Evolutionary conservation across 1,140 invertebrate species (phyloP).

Genomic region (Drosophila quadrilineata): DNA sequence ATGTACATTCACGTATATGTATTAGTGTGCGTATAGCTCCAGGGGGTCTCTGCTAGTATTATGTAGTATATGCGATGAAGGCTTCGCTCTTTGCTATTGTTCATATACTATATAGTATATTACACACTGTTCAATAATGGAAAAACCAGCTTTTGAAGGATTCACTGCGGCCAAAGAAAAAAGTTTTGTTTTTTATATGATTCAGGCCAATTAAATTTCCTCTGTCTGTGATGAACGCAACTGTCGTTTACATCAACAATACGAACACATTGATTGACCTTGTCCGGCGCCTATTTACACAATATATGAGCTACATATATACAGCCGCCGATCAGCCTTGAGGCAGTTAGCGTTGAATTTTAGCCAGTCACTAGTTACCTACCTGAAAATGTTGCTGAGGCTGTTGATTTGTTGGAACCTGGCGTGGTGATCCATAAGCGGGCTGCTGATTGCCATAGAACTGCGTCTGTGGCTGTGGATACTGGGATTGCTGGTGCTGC

Average conservation of each 20-base stretch:
- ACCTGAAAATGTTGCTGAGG: slow-evolving; percentile 78
- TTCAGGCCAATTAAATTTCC: slow-evolving; percentile 25
- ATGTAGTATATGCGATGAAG: slow-evolving; percentile 13
- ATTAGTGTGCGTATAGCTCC: not conserved
- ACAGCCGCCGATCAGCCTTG: slow-evolving; percentile 32
- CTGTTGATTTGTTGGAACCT: slow-evolving; percentile 56
- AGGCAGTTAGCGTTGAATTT: slow-evolving; percentile 19
- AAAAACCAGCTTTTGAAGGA: slow-evolving; percentile 28
- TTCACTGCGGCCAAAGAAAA: slow-evolving; percentile 2
- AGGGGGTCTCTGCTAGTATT: too few species aligned
- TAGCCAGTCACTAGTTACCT: slow-evolving; percentile 50
- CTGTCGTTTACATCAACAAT: slow-evolving; percentile 4
- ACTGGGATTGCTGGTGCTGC: slow-evolving; percentile 30
- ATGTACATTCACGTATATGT: slow-evolving; percentile 9
- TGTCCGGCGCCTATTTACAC: slow-evolving; percentile 36
- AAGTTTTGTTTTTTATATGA: not conserved
- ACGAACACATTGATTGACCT: slow-evolving; percentile 30
- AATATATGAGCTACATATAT: not conserved
- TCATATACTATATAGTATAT: not conserved
- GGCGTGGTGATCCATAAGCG: slow-evolving; percentile 58
- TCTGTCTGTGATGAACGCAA: slow-evolving; percentile 4
- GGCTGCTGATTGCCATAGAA: slow-evolving; percentile 40
- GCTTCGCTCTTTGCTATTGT: slow-evolving; percentile 1
- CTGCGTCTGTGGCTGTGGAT: slow-evolving; percentile 22
- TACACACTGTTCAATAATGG: slow-evolving; percentile 3